Evolutionary conservation across 2,113 vertebrate species (phyloP).

Genomic region (Paracanthobrama guichenoti): DNA sequence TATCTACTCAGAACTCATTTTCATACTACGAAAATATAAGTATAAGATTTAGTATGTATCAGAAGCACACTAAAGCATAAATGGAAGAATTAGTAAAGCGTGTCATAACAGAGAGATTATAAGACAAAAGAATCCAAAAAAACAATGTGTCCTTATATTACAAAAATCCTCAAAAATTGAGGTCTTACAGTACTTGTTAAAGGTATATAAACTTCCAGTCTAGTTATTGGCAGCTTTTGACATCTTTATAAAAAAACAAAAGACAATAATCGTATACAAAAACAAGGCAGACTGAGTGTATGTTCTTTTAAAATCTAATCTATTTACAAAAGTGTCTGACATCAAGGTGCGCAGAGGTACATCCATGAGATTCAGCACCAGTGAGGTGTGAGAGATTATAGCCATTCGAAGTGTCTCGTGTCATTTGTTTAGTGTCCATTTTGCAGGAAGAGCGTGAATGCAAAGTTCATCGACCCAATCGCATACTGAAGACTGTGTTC

Average conservation of each 20-base stretch:
- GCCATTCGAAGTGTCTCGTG: conserved; percentile 33
- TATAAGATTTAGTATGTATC: conserved; percentile 99
- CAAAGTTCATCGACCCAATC: conserved; percentile 37
- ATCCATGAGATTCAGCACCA: conserved; percentile 92
- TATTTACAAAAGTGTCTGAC: conserved; percentile 95
- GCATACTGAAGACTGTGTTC: conserved; percentile 1
- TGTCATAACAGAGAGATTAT: conserved; percentile 74
- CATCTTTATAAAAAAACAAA: conserved; percentile 78
- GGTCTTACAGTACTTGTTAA: conserved; percentile 97
- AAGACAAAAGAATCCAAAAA: conserved; percentile 74
- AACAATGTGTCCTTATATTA: conserved; percentile 94
- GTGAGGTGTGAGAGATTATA: conserved; percentile 75
- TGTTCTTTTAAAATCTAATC: conserved; percentile 72
- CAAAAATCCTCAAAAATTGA: conserved; percentile 96
- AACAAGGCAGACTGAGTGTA: conserved; percentile 90
- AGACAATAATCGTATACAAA: conserved; percentile 83
- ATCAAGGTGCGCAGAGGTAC: conserved; percentile 85
- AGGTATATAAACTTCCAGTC: conserved; percentile 98
- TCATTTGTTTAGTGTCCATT: conserved; percentile 49
- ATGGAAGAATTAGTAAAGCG: conserved; percentile 99
- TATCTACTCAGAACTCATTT: conserved; percentile 99
- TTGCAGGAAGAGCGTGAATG: conserved; percentile 51
- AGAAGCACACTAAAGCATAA: conserved; percentile 99
- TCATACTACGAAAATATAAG: conserved; percentile 99
- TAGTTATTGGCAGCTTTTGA: conserved; percentile 88